Percentiles rank a stretch among this genome's conserved stretches.
Evolutionary conservation across 1,140 invertebrate genomes (phyloP).

Genomic region (Chrysopa pallens): DNA sequence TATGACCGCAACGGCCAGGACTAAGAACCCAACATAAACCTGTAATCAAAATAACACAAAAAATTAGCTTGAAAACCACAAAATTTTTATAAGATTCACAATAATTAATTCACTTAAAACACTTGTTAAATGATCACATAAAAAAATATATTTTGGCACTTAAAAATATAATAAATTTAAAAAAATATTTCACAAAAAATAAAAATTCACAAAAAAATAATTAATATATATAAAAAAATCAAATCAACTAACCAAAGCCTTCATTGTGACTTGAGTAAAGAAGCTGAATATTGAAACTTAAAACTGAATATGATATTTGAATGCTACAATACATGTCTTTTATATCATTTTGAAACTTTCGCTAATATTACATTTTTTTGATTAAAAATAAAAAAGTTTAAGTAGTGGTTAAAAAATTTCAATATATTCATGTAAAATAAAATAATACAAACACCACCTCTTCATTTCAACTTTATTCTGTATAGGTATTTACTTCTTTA

Average conservation of each 20-base stretch:
- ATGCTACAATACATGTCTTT: conserved; percentile 25
- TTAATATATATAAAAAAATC: not conserved
- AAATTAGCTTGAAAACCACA: not conserved
- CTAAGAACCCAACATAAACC: conserved; percentile 48
- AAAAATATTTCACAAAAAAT: no score
- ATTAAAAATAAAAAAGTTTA: no score
- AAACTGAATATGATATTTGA: conserved; percentile 39
- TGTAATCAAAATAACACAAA: conserved; percentile 24
- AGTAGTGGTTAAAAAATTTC: no score
- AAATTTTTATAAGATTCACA: not conserved
- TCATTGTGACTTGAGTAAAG: conserved; percentile 29
- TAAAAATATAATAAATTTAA: no score
- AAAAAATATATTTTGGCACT: no score
- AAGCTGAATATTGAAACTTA: conserved; percentile 41
- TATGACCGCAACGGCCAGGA: conserved; percentile 43
- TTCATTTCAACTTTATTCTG: no score
- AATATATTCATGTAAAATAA: no score
- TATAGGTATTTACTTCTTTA: no score
- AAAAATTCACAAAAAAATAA: not conserved
- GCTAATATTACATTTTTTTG: conserved; percentile 7
- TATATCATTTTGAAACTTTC: conserved; percentile 33
- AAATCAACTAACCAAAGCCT: conserved; percentile 30
- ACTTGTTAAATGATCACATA: not conserved
- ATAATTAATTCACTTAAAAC: not conserved
- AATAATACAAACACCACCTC: no score